Percentiles rank a stretch among this genome's conserved stretches.
phyloP scores from a whole-genome alignment of 2,113 vertebrate species.

The Percopsis transmontana region DNA sequence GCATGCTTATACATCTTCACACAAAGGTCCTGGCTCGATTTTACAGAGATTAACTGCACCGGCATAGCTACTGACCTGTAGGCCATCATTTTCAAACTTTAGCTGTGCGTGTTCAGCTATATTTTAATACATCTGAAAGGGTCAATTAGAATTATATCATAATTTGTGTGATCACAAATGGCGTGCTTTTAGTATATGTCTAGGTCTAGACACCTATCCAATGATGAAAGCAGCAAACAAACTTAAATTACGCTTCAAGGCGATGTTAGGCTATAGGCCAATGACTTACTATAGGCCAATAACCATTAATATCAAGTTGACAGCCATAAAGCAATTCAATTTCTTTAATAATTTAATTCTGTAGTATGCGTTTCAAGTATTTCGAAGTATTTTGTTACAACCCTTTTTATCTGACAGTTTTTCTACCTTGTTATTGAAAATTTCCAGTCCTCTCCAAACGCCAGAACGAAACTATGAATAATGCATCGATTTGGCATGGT shows the following conservation, averaged over 20 bases:
- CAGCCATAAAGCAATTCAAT: neutral
- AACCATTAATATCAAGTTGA: too few species aligned
- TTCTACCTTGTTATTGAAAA: conserved; percentile 57
- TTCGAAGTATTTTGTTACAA: neutral
- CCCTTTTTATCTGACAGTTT: conserved; percentile 51
- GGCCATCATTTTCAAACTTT: conserved; percentile 2
- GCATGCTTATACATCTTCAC: conserved; percentile 21
- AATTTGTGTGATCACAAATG: conserved; percentile 1
- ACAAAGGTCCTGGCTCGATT: conserved; percentile 15
- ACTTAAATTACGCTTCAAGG: too few species aligned
- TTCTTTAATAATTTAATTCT: neutral
- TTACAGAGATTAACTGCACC: neutral
- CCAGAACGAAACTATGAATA: conserved; percentile 69
- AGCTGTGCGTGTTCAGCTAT: neutral
- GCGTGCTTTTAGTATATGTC: too few species aligned
- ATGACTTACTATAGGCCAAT: too few species aligned
- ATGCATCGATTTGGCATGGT: conserved; percentile 65
- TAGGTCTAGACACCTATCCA: too few species aligned
- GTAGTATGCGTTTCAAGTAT: neutral
- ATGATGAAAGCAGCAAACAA: too few species aligned
- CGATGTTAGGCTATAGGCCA: too few species aligned
- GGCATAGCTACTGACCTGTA: too few species aligned
- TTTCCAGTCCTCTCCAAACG: conserved; percentile 54
- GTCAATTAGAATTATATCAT: neutral
- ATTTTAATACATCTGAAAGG: neutral